Evolutionary conservation across 2,888 invertebrate genomes (phyloP).

Genomic region (Tipula confusa): DNA sequence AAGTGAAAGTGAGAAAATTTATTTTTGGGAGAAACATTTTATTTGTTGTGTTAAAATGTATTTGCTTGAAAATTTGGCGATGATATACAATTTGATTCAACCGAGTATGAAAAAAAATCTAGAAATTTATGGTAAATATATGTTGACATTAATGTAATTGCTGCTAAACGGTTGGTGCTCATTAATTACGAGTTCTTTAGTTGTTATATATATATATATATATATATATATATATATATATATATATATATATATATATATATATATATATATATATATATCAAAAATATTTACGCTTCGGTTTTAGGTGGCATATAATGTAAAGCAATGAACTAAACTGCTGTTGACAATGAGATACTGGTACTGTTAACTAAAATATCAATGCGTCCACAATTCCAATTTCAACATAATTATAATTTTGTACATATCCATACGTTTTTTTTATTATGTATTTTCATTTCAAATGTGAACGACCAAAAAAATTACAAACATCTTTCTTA

Average conservation of each 20-base stretch:
- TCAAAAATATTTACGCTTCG: no score
- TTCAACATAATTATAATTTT: no score
- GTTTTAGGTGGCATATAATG: no score
- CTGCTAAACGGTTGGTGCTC: background rate
- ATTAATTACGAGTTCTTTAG: background rate
- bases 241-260: no score
- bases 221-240: no score
- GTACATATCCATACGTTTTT: no score
- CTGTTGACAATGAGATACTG: no score
- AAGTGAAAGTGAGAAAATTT: constrained; percentile 3
- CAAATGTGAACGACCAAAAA: background rate
- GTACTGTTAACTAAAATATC: no score
- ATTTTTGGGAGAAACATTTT: background rate
- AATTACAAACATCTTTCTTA: background rate
- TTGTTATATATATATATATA: background rate
- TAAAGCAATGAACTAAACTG: no score
- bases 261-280: no score
- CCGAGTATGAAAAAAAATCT: background rate
- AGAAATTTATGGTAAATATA: constrained; percentile 12
- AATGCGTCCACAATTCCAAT: no score
- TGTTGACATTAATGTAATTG: constrained; percentile 9
- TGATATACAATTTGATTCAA: background rate
- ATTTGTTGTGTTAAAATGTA: background rate
- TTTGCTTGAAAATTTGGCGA: constrained; percentile 20
- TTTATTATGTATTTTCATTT: no score